Conservation (phyloP, 2,888 invertebrate genomes). For the Malthinus flaveolus region DNA sequence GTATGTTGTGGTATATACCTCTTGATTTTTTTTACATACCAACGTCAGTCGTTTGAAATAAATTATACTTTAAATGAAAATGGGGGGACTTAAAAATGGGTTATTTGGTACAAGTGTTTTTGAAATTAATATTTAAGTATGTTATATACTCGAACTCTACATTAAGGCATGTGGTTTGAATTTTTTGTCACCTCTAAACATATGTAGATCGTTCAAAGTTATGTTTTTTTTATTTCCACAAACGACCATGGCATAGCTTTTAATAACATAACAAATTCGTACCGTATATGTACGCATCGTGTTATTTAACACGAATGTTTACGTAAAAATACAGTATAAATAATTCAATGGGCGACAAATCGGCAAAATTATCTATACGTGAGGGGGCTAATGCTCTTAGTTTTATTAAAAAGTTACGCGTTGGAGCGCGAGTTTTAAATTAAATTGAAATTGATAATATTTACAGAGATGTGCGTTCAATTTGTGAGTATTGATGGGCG, state of each 20-base stretch:
- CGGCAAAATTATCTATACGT: constrained; percentile 5
- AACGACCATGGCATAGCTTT: constrained; percentile 23
- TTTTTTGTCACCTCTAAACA: constrained; percentile 32
- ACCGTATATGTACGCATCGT: constrained; percentile 4
- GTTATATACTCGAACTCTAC: constrained; percentile 18
- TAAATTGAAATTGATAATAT: constrained; percentile 16
- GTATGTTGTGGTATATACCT: no score
- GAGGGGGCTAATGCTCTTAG: constrained; percentile 16
- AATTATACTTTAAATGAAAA: no score
- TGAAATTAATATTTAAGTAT: constrained; percentile 28
- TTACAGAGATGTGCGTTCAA: constrained; percentile 6
- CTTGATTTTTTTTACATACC: no score
- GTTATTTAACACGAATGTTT: constrained; percentile 15
- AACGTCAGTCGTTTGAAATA: no score
- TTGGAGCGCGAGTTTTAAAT: constrained; percentile 16
- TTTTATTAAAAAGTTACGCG: constrained; percentile 25
- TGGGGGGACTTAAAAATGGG: no score
- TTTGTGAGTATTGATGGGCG: no score
- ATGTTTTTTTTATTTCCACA: constrained; percentile 14
- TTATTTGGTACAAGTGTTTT: constrained; percentile 25
- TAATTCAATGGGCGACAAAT: neutral
- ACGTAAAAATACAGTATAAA: neutral
- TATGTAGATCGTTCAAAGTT: constrained; percentile 30
- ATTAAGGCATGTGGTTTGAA: constrained; percentile 28
- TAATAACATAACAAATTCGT: constrained; percentile 20